phyloP scores from a whole-genome alignment of 2,113 vertebrate genomes.

The Microcebus jonahi region DNA sequence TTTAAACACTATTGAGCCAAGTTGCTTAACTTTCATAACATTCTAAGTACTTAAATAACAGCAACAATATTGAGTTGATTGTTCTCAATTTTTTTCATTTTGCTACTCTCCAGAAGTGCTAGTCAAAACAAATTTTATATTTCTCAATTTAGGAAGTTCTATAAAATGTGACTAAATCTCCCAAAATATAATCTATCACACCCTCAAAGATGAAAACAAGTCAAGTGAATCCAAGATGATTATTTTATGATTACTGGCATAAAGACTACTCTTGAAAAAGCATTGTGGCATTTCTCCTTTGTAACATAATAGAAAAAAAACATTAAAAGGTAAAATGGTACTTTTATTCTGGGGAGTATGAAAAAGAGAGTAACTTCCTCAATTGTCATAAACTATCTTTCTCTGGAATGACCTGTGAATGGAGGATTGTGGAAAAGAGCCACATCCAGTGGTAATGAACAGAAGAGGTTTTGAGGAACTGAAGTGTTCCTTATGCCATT shows the following conservation, averaged over 20 bases:
- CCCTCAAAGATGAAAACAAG: constrained; percentile 46
- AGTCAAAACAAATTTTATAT: not conserved
- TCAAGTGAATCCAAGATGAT: not conserved
- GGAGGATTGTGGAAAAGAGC: not conserved
- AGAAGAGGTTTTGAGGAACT: not conserved
- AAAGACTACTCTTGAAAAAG: constrained; percentile 7
- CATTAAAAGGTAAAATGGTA: constrained; percentile 2
- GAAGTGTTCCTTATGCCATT: not conserved
- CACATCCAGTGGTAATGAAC: not conserved
- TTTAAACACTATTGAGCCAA: not conserved
- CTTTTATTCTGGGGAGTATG: not conserved
- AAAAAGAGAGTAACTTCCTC: constrained; percentile 1
- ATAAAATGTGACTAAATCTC: not conserved
- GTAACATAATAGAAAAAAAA: not conserved
- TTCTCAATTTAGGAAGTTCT: constrained; percentile 33
- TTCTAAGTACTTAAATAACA: not conserved
- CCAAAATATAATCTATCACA: not conserved
- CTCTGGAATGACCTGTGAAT: not conserved
- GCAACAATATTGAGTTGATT: not conserved
- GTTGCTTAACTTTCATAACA: not conserved
- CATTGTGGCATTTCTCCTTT: not conserved
- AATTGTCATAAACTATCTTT: not conserved
- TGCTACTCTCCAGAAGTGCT: not conserved
- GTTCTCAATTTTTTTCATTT: constrained; percentile 29
- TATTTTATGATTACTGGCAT: constrained; percentile 37